Percentiles rank a stretch among this genome's conserved stretches.
These are phyloP conservation scores for Lumbricus terrestris DNA, from an alignment of 2,888 invertebrate genomes.

Conservation along the genomic window DNA sequence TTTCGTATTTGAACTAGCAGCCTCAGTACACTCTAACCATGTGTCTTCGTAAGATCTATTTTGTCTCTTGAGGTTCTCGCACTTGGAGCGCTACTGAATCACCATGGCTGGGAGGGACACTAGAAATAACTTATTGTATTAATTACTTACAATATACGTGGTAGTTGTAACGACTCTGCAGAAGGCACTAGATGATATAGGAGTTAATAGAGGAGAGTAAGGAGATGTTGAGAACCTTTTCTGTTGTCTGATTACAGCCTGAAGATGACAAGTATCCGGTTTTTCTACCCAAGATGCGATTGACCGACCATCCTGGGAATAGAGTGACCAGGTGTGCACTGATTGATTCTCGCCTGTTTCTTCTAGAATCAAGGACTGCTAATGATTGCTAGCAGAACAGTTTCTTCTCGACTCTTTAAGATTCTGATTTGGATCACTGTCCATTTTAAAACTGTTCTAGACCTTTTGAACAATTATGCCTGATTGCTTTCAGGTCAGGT, in stretches of 20 bases:
- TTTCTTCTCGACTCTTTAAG: not conserved
- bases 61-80: too few species aligned
- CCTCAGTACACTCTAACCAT: too few species aligned
- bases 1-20: too few species aligned
- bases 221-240: too few species aligned
- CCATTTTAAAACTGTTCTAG: not conserved
- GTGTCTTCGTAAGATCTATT: too few species aligned
- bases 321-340: constrained; percentile 49
- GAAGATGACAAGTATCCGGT: constrained; percentile 54
- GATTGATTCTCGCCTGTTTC: not conserved
- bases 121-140: too few species aligned
- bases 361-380: not conserved
- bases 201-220: not conserved
- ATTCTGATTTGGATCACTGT: not conserved
- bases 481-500: not conserved
- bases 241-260: constrained; percentile 38
- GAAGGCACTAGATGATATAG: not conserved
- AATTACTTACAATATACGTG: too few species aligned
- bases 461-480: not conserved
- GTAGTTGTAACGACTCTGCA: too few species aligned
- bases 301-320: constrained; percentile 38
- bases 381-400: not conserved
- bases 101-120: too few species aligned
- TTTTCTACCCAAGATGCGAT: constrained; percentile 51
- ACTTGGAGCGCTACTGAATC: too few species aligned